phyloP scores from a whole-genome alignment of 2,888 invertebrate species.

The Pachliopta kotzebuea region DNA sequence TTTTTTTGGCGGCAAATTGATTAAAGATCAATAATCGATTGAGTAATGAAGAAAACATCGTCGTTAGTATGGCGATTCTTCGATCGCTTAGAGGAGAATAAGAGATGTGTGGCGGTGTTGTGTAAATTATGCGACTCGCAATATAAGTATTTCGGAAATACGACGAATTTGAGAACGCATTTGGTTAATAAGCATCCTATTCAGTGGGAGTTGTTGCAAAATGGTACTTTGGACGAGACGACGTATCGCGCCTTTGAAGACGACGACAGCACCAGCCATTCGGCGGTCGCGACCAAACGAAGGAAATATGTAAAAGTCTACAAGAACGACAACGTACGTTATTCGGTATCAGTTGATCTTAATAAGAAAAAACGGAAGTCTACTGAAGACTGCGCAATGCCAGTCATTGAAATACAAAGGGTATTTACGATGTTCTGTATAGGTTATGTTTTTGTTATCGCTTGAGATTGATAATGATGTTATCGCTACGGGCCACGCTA shows the following conservation, averaged over 20 bases:
- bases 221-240: slow-evolving; percentile 56
- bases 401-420: slow-evolving; percentile 66
- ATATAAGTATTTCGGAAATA: slow-evolving; percentile 74
- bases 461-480: slow-evolving; percentile 28
- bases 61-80: slow-evolving; percentile 73
- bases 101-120: slow-evolving; percentile 63
- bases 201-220: slow-evolving; percentile 70
- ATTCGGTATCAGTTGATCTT: slow-evolving; percentile 58
- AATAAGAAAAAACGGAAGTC: slow-evolving; percentile 46
- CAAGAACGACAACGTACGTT: slow-evolving; percentile 67
- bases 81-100: slow-evolving; percentile 60
- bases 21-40: slow-evolving; percentile 45
- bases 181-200: slow-evolving; percentile 69
- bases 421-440: slow-evolving; percentile 52
- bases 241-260: slow-evolving; percentile 45
- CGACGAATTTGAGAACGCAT: slow-evolving; percentile 69
- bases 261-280: slow-evolving; percentile 47
- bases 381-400: slow-evolving; percentile 47
- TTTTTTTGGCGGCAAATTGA: slow-evolving; percentile 57
- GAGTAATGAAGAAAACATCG: slow-evolving; percentile 64
- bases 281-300: slow-evolving; percentile 43
- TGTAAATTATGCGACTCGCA: slow-evolving; percentile 73
- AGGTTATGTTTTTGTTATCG: slow-evolving; percentile 45
- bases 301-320: slow-evolving; percentile 51
- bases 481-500: slow-evolving; percentile 19